Evolutionary conservation across 1,140 invertebrate species (phyloP), one percentile per base, ranked within the genome.

Genomic region (Cydia fagiglandana): DNA sequence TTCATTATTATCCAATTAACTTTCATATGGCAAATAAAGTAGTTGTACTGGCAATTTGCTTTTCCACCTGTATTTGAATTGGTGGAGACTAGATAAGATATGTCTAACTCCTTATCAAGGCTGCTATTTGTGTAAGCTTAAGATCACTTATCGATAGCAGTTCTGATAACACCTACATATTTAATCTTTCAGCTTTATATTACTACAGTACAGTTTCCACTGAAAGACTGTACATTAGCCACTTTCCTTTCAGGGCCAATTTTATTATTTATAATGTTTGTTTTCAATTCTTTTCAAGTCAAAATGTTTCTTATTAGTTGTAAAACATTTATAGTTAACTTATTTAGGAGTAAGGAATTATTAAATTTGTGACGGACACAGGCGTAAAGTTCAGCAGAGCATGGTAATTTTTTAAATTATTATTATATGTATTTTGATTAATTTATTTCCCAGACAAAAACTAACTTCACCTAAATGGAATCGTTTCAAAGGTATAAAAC

Each of bases 381-480:
- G 7, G 81, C 47, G 15, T 41, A 56, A 79, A 79, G 78, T 78
- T 80, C 77, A 74, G 75, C 76, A 78, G 85, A 82, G 78, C 80
- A 88, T 89, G 90, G 90, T 91, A 80, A 90, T 50, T 28, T 61
- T 50, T 68, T 73, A n/a, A n/a, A n/a, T 78, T 73, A 47, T 76
- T 73, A 75, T 77, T 73, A 78, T 76, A 79, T 78, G 76, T 75
- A 80, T 80, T 73, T 64, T 78, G 12, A 47, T 73, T 83, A 64
- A 81, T 79, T 81, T 84, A 86, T 93, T 87, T 95, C 96, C 84
- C 93, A 98, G 98, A 95, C 98, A 99, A 94, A 99, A 99, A 94
- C 93, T 99, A 88, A 99, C 98, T 74, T 99, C 99, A 80, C 99
- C 99, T 79, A 99, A 99, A 96, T 99, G 99, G 99, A 99, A 99